Base-by-base conservation (phyloP, 2,888 invertebrate genomes). In the Biston betularia region DNA sequence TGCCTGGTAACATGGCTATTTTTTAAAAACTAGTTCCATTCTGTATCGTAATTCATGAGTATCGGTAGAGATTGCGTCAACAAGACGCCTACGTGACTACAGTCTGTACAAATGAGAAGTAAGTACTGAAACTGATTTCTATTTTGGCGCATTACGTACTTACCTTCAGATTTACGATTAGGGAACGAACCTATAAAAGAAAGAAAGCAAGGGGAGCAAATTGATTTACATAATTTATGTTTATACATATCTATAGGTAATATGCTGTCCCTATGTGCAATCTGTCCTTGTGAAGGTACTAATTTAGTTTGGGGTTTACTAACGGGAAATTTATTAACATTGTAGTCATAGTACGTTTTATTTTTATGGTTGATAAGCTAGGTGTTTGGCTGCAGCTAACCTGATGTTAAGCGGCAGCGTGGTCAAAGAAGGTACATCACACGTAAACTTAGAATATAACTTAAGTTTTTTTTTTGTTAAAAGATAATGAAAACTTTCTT, bases 101-200 rank as follows among this genome's bases (percentile, higher is more conserved):
- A 44, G 34, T 57, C 35, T 38, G 50, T 15, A 55, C 15, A 38
- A 52, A 35, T 46, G 44, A 48, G 48, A 48, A 46, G 48, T 54
- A 46, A 45, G 46, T 61, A 34, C 50, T 45, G 55, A 56, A 57
- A 52, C 45, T 45, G 46, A 64, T 40, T 58, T 58, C 53, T 58
- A 58, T 64, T 64, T 58, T 58, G 53, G 57, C 35, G 50, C 50
- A 46, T 35, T 62, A 54, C 35, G 38, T 45, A 54, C 62, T 53
- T 57, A 46, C 46, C 53, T 49, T 48, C 48, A 48, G 53, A 59
- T 64, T 59, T 64, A 59, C 54, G 64, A 64, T 64, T 48, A 53
- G 58, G 64, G 40, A 58, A 53, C 40, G 15, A 15, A 42, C 52
- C 58, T 53, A 58, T 64, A 64, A 58, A 55, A 58, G 45, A 24